Evolutionary conservation across 2,888 invertebrate species (phyloP), one percentile per base, ranked within the genome.

Genomic region (Dorcus parallelipipedus): DNA sequence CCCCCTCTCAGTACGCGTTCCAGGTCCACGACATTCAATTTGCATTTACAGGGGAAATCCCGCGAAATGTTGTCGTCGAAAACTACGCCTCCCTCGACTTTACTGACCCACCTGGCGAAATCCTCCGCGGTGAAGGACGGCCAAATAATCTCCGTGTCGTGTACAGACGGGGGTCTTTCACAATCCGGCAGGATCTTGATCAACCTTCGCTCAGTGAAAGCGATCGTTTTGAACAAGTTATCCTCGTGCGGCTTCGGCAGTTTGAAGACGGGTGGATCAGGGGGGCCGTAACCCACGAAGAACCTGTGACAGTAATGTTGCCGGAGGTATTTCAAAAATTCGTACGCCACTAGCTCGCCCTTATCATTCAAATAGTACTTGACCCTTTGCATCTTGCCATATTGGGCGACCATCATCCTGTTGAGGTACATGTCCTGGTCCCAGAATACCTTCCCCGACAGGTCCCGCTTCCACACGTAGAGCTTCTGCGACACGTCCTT

Each of bases 361-460:
- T 49, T 38, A 17, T 59, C 55, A 20, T 59, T 56, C 33, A 59
- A 40, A 33, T 59, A 59, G 17, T 39, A 49, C 14, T 52, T 59
- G n/a, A 40, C 33, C 3, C 55, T 38, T 20, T 56, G 49, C 40
- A 49, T 39, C 26, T 55, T 48, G 6, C 38, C 42, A 10, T 52
- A 14, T 33, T 38, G 41, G 3, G 40, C 33, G 42, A 41, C 38
- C 38, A 52, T 47, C 40, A 59, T 23, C 38, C 48, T 55, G 17
- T 48, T 52, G 45, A 41, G 40, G 26, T 55, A 43, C 49, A 56
- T 59, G 23, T 52, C 20, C 4, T 40, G 20, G 38, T 49, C 47
- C 59, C 59, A 59, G 38, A 48, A 59, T 10, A 52, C 3, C 40
- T 52, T 56, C 9, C 59, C 59, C 3, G 50, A 17, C 20, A 59